Conservation (phyloP, 2,888 invertebrate species). For the Ptychoptera albimana region DNA sequence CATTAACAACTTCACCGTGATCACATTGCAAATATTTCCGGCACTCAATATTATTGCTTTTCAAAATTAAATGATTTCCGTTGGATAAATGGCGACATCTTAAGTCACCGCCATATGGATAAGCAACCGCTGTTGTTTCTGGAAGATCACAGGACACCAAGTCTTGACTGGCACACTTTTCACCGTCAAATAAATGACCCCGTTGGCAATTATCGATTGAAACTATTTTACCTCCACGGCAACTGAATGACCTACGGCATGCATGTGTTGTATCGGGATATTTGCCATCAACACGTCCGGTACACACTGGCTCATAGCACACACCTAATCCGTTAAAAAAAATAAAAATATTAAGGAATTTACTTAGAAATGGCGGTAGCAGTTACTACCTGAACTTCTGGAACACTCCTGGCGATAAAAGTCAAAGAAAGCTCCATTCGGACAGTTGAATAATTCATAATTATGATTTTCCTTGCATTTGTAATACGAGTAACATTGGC, state of each 20-base stretch:
- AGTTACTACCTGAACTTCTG: slow-evolving; percentile 26
- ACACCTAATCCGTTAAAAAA: slow-evolving; percentile 23
- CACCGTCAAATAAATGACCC: slow-evolving; percentile 36
- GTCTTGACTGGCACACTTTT: slow-evolving; percentile 28
- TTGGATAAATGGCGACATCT: slow-evolving; percentile 18
- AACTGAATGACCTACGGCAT: slow-evolving; percentile 35
- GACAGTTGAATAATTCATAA: slow-evolving; percentile 33
- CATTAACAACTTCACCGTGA: slow-evolving; percentile 17
- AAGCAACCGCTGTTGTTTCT: slow-evolving; percentile 21
- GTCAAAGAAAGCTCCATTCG: slow-evolving; percentile 39
- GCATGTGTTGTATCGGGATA: slow-evolving; percentile 41
- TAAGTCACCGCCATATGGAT: slow-evolving; percentile 17
- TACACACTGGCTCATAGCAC: slow-evolving; percentile 43
- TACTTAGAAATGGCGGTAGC: not conserved
- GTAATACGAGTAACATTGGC: slow-evolving; percentile 41
- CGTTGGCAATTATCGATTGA: slow-evolving; percentile 33
- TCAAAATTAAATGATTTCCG: slow-evolving; percentile 18
- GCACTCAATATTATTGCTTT: slow-evolving; percentile 14
- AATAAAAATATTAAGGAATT: not conserved
- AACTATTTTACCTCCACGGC: slow-evolving; percentile 34
- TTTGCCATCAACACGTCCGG: slow-evolving; percentile 37
- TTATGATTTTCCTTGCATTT: slow-evolving; percentile 28
- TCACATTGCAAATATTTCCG: slow-evolving; percentile 20
- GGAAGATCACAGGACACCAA: slow-evolving; percentile 35
- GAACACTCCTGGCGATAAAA: slow-evolving; percentile 36